Conservation (phyloP, 2,113 vertebrate species). For the Indicator indicator region DNA sequence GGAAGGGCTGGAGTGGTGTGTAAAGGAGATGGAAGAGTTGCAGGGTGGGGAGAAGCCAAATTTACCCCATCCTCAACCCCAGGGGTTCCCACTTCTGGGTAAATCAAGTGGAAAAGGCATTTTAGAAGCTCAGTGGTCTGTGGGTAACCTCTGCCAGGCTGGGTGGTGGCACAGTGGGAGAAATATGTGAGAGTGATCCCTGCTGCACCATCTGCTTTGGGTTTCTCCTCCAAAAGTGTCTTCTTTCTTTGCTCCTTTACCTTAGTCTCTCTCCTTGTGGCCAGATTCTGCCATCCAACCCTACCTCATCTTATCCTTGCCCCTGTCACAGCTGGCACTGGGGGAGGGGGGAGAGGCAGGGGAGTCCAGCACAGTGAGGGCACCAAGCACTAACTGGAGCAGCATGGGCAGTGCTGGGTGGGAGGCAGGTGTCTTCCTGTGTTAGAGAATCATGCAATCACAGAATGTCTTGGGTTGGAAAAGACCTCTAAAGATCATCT, state of each 20-base stretch:
- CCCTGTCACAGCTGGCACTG: background rate
- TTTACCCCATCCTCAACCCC: background rate
- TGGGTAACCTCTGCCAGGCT: background rate
- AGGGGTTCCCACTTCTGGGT: fast-evolving
- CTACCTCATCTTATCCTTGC: fast-evolving
- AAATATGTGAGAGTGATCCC: background rate
- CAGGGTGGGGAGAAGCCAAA: background rate
- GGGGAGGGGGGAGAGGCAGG: too few relatives aligned
- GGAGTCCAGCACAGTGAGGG: fast-evolving
- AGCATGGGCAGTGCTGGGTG: fast-evolving
- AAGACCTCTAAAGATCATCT: fast-evolving
- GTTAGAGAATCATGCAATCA: fast-evolving
- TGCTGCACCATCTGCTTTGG: background rate
- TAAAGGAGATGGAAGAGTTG: fast-evolving
- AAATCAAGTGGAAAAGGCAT: fast-evolving
- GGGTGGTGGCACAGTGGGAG: background rate
- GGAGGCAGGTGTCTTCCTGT: background rate
- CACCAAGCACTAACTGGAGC: background rate
- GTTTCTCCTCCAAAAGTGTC: background rate
- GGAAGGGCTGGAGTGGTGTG: fast-evolving
- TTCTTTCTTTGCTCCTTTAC: background rate
- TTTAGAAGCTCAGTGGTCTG: fast-evolving
- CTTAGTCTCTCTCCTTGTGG: too few relatives aligned
- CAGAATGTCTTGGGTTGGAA: background rate
- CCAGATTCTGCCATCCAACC: background rate